phyloP scores from a whole-genome alignment of 2,113 vertebrate species.

The Formicarius rufipectus region DNA sequence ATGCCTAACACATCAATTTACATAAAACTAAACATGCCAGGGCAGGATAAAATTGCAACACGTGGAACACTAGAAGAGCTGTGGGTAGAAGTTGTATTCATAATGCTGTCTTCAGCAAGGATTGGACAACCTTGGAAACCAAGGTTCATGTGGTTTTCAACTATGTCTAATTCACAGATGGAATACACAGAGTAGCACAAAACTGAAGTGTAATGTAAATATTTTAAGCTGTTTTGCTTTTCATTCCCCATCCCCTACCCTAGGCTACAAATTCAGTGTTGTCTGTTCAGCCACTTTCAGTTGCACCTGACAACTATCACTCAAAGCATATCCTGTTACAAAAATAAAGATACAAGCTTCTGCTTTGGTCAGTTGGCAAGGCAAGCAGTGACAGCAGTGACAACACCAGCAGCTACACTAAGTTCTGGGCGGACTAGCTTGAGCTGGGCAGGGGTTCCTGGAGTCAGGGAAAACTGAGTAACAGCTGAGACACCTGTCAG shows the following conservation, averaged over 20 bases:
- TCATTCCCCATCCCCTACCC: neutral
- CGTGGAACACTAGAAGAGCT: neutral
- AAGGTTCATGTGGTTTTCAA: neutral
- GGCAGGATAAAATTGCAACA: neutral
- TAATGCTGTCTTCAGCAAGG: neutral
- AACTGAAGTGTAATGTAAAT: neutral
- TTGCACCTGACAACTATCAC: neutral
- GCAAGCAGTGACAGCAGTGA: neutral
- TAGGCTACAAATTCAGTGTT: neutral
- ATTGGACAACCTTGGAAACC: neutral
- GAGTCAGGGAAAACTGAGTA: neutral
- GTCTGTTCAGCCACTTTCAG: neutral
- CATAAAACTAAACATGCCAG: neutral
- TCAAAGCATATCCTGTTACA: neutral
- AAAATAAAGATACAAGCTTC: neutral
- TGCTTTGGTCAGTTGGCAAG: rapidly evolving
- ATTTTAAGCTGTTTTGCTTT: neutral
- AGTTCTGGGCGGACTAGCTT: rapidly evolving
- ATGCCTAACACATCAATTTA: neutral
- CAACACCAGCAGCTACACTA: rapidly evolving
- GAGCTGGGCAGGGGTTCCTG: neutral
- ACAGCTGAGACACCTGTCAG: neutral
- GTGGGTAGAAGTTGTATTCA: neutral
- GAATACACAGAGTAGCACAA: neutral
- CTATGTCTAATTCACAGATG: neutral